Base-by-base conservation (phyloP, 2,113 vertebrate genomes). In the Scophthalmus maximus region DNA sequence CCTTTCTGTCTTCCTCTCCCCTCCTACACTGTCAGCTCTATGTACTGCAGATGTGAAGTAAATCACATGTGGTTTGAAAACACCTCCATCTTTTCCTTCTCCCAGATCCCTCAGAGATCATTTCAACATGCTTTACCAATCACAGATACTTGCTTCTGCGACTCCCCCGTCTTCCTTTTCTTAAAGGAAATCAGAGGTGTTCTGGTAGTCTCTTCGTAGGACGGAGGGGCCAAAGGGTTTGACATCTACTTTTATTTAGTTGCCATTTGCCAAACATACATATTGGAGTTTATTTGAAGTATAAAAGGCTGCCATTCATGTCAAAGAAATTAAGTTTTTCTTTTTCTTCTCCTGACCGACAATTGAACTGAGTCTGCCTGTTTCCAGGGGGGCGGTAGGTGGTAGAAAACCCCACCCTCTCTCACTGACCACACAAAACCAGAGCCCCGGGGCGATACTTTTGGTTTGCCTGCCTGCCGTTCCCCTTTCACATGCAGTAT, bases 401-500 rank as follows among this genome's bases (percentile, higher is more conserved):
- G 71, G 76, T 36, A 61, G 57, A 63, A 26, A 59, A 38, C 55
- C 49, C 75, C 77, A 2, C 86, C 66, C 62, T 57, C 6, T 42
- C 1, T 29, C 1, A 58, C 50, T 81, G 85, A 87, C 87, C 87
- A 83, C 68, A 78, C 78, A 76, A 71, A 29, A 67, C 30, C 60
- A 59, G 25, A 61, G 70, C 81, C 78, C 57, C 4, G 2, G 58
- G 87, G 74, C 34, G 3, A 62, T 14, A 26, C 69, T 80, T 51
- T 42, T 47, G 62, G 46, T 67, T 34, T 1, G 60, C 72, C 53
- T 61, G 64, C 58, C 77, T 82, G 75, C 67, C 29, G 47, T 73
- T 82, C 69, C 61, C 72, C 74, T 87, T 88, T 89, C 80, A 85
- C 76, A 84, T 81, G 78, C 74, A 72, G 69, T 18, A 72, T 81